Evolutionary conservation across 1,140 invertebrate species (phyloP).

Genomic region (Goniozus legneri): DNA sequence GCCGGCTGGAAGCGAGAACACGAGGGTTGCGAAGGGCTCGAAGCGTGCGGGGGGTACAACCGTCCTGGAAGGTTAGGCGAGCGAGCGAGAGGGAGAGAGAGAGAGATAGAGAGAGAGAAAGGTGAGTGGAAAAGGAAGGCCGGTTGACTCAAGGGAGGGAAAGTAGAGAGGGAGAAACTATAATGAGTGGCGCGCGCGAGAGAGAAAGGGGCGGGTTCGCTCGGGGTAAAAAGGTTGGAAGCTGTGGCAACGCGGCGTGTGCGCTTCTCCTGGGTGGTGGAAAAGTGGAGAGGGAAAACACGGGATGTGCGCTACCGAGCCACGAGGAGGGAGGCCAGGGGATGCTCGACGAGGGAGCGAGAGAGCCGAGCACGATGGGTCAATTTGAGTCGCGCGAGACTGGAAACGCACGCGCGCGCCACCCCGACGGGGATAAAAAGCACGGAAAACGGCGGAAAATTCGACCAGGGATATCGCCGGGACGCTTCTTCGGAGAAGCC

Average conservation of each 20-base stretch:
- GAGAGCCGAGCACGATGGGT: slow-evolving; percentile 33
- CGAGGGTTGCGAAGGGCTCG: slow-evolving; percentile 14
- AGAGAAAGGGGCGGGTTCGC: slow-evolving; percentile 29
- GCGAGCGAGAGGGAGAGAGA: slow-evolving; percentile 15
- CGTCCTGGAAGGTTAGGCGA: slow-evolving; percentile 16
- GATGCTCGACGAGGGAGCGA: slow-evolving; percentile 11
- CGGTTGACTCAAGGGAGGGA: slow-evolving; percentile 6
- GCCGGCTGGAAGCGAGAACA: slow-evolving; percentile 16
- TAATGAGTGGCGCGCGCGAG: slow-evolving; percentile 46
- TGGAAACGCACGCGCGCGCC: too few relatives aligned
- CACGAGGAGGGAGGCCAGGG: slow-evolving; percentile 13
- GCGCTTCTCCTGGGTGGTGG: slow-evolving; percentile 9
- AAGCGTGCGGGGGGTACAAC: slow-evolving; percentile 8
- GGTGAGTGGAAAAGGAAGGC: slow-evolving; percentile 7
- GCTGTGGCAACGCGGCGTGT: slow-evolving; percentile 34
- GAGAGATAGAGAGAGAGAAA: slow-evolving; percentile 12
- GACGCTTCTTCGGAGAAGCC: too few relatives aligned
- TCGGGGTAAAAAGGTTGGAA: slow-evolving; percentile 47
- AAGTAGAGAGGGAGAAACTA: slow-evolving; percentile 33
- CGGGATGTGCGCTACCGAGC: slow-evolving; percentile 12
- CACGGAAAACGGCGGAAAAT: slow-evolving; percentile 33
- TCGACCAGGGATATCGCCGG: slow-evolving; percentile 13
- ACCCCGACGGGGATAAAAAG: slow-evolving; percentile 26
- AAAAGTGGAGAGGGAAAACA: slow-evolving; percentile 14
- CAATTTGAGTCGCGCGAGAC: slow-evolving; percentile 33